Evolutionary conservation across 2,113 vertebrate genomes (phyloP), one percentile per base, ranked within the genome.

Genomic region (Osmerus eperlanus): DNA sequence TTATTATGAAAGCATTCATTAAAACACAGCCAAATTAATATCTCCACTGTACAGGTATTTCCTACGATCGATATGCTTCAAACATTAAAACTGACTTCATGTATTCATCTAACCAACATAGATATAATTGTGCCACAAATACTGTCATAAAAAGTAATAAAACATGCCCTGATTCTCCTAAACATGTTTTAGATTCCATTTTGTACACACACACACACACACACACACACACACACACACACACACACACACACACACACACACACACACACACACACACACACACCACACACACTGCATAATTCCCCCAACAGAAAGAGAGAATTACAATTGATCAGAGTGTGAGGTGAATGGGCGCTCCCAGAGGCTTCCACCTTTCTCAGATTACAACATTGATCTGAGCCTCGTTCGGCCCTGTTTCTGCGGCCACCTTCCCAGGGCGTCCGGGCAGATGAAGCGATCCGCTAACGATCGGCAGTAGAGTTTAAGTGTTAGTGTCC

Each of bases 271-370:
- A 56, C 51, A 60, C 52, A 84, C 21, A 21, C 21, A 21, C 21
- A 23, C 18, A 56, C 51, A 60, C 72, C 52, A 84, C n/a, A n/a
- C n/a, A n/a, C n/a, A n/a, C n/a, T 16, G 73, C 81, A 83, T 83
- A 84, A 87, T 87, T 86, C 75, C 71, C 77, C 70, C 82, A 81
- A 88, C 84, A 76, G 77, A 82, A 84, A 87, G 85, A 86, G 85
- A 87, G 85, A 84, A 88, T 88, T 86, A 86, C 83, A 85, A 91
- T 90, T 88, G 89, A 90, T 90, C 88, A 82, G 77, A 73, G 83
- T 84, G 80, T 69, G 41, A 73, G 83, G 73, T 81, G 84, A 88
- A 83, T 81, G 83, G 80, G 66, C 78, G 84, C 76, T 59, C 83
- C 84, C 76, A 78, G 78, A 81, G 28, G 64, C 56, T 84, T 81